Conservation (phyloP, 2,888 invertebrate species). For the Prosapia bicincta region DNA sequence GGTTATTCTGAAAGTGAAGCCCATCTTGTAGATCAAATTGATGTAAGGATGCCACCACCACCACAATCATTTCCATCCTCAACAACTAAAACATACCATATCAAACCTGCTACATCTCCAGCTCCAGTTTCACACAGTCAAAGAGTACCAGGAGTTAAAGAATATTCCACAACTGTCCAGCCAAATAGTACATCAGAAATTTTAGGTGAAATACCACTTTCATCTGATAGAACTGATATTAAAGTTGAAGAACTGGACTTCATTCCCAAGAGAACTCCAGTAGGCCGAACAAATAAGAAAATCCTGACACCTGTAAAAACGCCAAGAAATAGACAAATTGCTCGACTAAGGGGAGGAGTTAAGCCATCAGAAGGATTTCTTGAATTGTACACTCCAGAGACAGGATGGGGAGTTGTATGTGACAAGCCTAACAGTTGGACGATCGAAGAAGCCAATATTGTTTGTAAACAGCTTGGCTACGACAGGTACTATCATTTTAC, state of each 20-base stretch:
- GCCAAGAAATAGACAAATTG: constrained; percentile 42
- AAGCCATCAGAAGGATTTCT: constrained; percentile 49
- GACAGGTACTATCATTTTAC: constrained; percentile 43
- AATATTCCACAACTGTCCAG: not conserved
- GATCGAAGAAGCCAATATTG: constrained; percentile 50
- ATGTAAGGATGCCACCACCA: not conserved
- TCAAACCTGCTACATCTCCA: not conserved
- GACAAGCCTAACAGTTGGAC: constrained; percentile 50
- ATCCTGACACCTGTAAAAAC: constrained; percentile 16
- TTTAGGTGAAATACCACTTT: not conserved
- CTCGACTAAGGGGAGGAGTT: constrained; percentile 49
- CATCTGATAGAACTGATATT: not conserved
- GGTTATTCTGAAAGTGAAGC: not conserved
- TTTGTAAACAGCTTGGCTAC: constrained; percentile 52
- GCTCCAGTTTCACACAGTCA: not conserved
- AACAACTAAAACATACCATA: not conserved
- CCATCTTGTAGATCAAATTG: not conserved
- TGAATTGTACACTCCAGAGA: constrained; percentile 45
- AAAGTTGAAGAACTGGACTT: constrained; percentile 5
- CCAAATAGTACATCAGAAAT: not conserved
- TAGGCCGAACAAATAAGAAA: constrained; percentile 9
- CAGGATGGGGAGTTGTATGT: constrained; percentile 53
- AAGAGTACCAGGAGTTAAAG: not conserved
- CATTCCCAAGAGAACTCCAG: not conserved
- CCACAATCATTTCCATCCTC: not conserved